These are phyloP conservation scores for Ursus arctos DNA, from an alignment of 2,113 vertebrate species.

Conservation along the genomic window DNA sequence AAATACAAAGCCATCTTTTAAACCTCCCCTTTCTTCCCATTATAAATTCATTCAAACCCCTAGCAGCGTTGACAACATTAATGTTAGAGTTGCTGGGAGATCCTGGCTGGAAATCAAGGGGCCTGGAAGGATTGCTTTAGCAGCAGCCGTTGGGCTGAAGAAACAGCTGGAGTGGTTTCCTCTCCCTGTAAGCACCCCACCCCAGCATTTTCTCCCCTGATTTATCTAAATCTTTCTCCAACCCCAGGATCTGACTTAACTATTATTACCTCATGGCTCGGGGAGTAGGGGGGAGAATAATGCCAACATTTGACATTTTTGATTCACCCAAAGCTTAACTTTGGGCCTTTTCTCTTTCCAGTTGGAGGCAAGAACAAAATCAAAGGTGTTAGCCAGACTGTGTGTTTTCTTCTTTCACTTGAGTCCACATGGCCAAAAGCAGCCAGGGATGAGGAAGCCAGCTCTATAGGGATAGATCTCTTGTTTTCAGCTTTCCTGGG, in stretches of 20 bases:
- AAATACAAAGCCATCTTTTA: conserved; percentile 27
- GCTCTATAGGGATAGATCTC: not conserved
- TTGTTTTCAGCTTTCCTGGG: conserved; percentile 3
- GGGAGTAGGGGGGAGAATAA: not conserved
- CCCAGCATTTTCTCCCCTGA: not conserved
- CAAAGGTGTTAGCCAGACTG: not conserved
- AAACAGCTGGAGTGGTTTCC: not conserved
- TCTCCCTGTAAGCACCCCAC: not conserved
- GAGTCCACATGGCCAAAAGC: not conserved
- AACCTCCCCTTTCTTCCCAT: not conserved
- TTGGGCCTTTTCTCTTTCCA: not conserved
- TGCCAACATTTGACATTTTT: not conserved
- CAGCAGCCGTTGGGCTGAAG: not conserved
- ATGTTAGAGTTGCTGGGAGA: not conserved
- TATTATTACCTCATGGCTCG: not conserved
- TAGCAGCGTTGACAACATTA: not conserved
- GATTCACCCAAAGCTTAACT: not conserved
- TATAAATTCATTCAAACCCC: not conserved
- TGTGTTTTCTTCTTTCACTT: not conserved
- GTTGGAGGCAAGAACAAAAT: not conserved
- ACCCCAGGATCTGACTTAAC: not conserved
- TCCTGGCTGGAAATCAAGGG: not conserved
- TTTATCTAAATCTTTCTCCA: not conserved
- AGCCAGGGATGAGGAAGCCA: not conserved
- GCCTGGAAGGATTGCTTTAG: not conserved